Base-by-base conservation (phyloP, 2,888 invertebrate species). In the Acleris literana region DNA sequence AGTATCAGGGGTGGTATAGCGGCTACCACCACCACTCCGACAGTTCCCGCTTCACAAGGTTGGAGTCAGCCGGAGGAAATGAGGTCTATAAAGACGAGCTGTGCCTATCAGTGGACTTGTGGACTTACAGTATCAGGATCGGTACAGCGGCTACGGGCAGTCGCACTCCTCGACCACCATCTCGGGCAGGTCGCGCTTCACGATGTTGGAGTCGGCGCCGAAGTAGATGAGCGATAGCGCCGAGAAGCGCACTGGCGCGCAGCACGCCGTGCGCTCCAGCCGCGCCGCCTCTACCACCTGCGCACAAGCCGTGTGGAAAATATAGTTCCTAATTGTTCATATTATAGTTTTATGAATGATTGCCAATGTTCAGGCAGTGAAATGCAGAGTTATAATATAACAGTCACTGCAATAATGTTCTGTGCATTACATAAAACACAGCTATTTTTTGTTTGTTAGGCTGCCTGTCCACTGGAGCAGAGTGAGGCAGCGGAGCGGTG, bases 131-230 rank as follows among this genome's bases (percentile, higher is more conserved):
- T 64, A 67, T 63, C 61, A 61, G 61, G 52, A 51, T 48, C 51
- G 56, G 63, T 63, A 63, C 63, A 63, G 60, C 76, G 83, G 90
- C 87, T 95, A 98, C 77, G 97, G 97, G 91, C 98, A 98, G 77
- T 97, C 98, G 93, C 98, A 98, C 93, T 98, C 98, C 89, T 98
- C 97, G 71, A 98, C 97, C 77, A 97, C 97, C 98, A 98, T 98
- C 94, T 98, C 97, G 74, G 98, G 98, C 85, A 98, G 93, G 93
- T 98, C 97, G 80, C 97, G 94, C 89, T 98, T 98, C 88, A 98
- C 97, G 87, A 98, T 97, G 93, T 96, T 97, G 74, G 96, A 95
- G 92, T 97, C 97, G 70, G 95, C 95, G 75, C 97, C 97, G 91
- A 97, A 97, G 92, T 98, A 98, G 84, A 98, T 97, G 76, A 98